These are phyloP conservation scores for Drosophila pandora DNA, from an alignment of 1,140 invertebrate genomes.

Conservation along the genomic window DNA sequence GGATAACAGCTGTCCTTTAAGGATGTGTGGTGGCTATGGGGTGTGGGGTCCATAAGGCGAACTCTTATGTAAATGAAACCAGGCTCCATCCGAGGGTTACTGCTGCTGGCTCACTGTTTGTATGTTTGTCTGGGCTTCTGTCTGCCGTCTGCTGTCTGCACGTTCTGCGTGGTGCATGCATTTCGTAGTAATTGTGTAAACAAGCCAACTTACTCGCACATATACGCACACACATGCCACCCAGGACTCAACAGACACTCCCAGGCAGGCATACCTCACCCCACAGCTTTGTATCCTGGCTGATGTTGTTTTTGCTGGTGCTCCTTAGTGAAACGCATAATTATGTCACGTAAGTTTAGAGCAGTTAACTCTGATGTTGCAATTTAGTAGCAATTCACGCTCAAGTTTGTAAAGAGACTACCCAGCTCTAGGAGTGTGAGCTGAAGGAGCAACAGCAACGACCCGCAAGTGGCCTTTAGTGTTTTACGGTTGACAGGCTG, in stretches of 20 bases:
- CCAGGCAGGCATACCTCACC: constrained; percentile 47
- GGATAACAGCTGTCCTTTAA: constrained; percentile 41
- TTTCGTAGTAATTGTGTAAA: constrained; percentile 76
- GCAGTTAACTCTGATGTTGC: constrained; percentile 78
- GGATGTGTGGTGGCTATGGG: constrained; percentile 11
- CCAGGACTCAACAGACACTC: constrained; percentile 46
- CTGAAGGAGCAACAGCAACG: constrained; percentile 11
- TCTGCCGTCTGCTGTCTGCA: constrained; percentile 67
- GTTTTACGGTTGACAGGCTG: constrained; percentile 58
- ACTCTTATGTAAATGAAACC: constrained; percentile 76
- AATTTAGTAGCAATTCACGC: constrained; percentile 76
- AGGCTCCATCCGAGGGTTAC: constrained; percentile 42
- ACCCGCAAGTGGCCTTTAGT: constrained; percentile 60
- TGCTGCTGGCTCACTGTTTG: constrained; percentile 23
- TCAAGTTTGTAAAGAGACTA: constrained; percentile 56
- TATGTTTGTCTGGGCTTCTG: constrained; percentile 48
- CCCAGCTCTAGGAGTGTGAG: background rate
- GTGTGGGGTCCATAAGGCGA: constrained; percentile 49
- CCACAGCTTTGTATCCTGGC: background rate
- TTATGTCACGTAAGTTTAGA: constrained; percentile 82
- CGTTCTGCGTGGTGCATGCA: constrained; percentile 73
- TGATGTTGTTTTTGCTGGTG: constrained; percentile 33
- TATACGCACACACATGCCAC: constrained; percentile 23
- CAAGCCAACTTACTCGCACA: constrained; percentile 38
- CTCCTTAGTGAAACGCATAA: constrained; percentile 77